phyloP scores from a whole-genome alignment of 2,113 vertebrate genomes.

The Romanogobio albipinnatus region DNA sequence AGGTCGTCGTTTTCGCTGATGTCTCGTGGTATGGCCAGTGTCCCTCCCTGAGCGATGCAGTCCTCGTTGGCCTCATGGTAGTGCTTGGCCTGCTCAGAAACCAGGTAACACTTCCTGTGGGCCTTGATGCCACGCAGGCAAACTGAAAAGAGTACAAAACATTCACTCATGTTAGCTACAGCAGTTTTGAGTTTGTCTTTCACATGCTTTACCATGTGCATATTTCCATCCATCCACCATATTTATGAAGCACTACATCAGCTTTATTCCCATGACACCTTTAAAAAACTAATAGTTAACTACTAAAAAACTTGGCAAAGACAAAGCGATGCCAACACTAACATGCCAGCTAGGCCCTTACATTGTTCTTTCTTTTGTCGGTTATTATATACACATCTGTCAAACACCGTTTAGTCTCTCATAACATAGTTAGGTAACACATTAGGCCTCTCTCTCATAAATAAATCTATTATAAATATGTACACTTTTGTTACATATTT shows the following conservation, averaged over 20 bases:
- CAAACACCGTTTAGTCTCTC: not conserved
- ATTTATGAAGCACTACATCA: not conserved
- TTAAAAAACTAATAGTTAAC: no score
- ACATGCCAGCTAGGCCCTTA: not conserved
- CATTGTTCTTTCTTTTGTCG: not conserved
- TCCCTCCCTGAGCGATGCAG: conserved; percentile 94
- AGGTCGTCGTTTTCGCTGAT: conserved; percentile 82
- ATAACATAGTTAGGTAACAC: no score
- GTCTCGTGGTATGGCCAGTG: conserved; percentile 86
- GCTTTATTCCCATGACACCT: not conserved
- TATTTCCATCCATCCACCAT: not conserved
- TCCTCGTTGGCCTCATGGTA: conserved; percentile 96
- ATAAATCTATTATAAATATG: no score
- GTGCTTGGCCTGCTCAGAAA: conserved; percentile 83
- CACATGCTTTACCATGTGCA: not conserved
- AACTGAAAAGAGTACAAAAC: conserved; percentile 79
- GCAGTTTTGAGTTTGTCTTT: not conserved
- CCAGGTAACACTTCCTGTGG: conserved; percentile 91
- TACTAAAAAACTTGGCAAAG: no score
- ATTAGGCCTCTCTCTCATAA: no score
- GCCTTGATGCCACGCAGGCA: conserved; percentile 93
- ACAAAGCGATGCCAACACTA: not conserved
- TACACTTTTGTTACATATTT: no score
- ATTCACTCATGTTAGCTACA: not conserved
- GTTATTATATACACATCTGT: not conserved